Evolutionary conservation across 2,113 vertebrate genomes (phyloP).

Genomic region (Haplochromis burtoni): DNA sequence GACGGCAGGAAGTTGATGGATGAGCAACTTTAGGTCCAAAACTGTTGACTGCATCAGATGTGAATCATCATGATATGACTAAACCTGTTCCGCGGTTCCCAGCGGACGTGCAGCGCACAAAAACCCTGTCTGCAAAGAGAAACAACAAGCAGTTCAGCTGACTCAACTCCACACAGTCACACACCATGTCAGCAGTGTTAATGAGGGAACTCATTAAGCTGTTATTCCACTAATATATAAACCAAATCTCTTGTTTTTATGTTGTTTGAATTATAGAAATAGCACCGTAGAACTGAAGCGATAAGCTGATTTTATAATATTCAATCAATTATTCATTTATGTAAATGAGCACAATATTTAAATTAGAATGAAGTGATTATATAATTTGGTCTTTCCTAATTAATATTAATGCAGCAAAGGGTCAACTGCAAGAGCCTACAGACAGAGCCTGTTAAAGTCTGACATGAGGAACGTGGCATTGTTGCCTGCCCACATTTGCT

Average conservation of each 20-base stretch:
- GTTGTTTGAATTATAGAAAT: neutral
- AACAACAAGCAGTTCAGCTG: neutral
- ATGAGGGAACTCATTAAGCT: slow-evolving; percentile 14
- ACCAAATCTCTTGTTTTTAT: neutral
- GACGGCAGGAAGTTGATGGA: neutral
- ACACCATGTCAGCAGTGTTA: neutral
- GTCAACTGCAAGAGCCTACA: neutral
- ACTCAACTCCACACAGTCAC: slow-evolving; percentile 10
- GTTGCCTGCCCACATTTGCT: neutral
- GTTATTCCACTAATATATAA: neutral
- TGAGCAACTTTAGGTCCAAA: neutral
- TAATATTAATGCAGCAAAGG: neutral
- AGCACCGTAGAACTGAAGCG: fast-evolving
- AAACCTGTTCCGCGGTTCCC: neutral
- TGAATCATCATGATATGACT: neutral
- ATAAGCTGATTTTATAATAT: neutral
- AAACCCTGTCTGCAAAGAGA: neutral
- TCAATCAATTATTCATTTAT: neutral
- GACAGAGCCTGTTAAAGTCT: neutral
- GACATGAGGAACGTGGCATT: fast-evolving
- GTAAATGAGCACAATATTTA: neutral
- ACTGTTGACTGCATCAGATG: neutral
- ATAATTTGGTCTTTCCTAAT: neutral
- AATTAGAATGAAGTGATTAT: neutral
- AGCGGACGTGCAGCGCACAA: neutral